These are phyloP conservation scores for Brassicogethes aeneus DNA, from an alignment of 2,888 invertebrate genomes.

Conservation along the genomic window DNA sequence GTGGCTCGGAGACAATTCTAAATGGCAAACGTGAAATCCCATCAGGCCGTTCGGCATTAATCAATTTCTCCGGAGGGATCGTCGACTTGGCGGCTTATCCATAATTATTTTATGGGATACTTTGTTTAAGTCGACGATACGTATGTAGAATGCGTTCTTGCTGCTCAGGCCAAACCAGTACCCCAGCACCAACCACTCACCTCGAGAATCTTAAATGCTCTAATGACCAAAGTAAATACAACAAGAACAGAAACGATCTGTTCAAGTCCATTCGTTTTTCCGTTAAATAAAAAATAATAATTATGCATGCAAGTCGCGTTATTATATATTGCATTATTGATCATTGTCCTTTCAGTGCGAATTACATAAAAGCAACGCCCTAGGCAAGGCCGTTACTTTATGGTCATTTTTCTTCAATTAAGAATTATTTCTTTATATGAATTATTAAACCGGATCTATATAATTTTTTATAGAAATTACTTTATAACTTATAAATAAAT, in stretches of 20 bases:
- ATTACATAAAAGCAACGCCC: too few species aligned
- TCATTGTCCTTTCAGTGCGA: too few species aligned
- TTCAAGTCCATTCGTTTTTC: too few species aligned
- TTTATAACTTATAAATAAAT: too few species aligned
- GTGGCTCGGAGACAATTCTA: background rate
- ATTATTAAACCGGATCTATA: too few species aligned
- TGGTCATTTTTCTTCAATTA: too few species aligned
- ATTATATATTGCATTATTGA: too few species aligned
- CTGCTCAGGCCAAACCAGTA: constrained; percentile 15
- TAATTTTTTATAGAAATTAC: too few species aligned
- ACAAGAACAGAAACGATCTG: constrained; percentile 3
- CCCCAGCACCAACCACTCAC: background rate
- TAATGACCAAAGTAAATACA: constrained; percentile 15
- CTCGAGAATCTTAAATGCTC: constrained; percentile 12
- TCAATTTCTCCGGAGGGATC: background rate
- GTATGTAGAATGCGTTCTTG: constrained; percentile 1
- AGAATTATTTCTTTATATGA: too few species aligned
- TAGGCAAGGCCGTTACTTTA: too few species aligned
- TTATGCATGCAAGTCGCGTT: too few species aligned
- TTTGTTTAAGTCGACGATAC: background rate
- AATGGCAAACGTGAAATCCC: background rate
- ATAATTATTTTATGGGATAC: background rate
- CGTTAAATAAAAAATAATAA: too few species aligned
- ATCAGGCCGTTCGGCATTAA: background rate
- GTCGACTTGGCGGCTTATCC: background rate